A percentile compares a stretch with the other conserved stretches of the same genome.
These are phyloP conservation scores for Pocillopora verrucosa DNA, from an alignment of 64 coral and sea anemone species.

Conservation along the genomic window DNA sequence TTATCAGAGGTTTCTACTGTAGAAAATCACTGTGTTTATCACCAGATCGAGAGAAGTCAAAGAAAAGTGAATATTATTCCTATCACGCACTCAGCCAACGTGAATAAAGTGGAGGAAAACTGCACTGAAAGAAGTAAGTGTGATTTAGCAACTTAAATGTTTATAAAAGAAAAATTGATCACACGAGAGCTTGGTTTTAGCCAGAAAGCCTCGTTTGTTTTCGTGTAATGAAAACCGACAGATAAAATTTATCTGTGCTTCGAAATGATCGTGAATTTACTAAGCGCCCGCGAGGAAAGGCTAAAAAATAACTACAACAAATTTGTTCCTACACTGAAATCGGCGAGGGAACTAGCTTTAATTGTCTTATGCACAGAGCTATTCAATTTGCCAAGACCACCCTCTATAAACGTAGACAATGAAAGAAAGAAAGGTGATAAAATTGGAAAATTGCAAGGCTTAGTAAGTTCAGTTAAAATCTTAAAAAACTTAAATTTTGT, in stretches of 20 bases:
- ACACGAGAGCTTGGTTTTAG: background rate
- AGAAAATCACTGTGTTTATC: background rate
- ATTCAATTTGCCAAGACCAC: background rate
- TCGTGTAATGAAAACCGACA: background rate
- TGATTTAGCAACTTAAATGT: slow-evolving; percentile 14
- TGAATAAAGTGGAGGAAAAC: background rate
- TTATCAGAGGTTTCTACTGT: background rate
- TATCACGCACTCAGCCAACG: background rate
- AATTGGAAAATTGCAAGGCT: background rate
- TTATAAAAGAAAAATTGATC: slow-evolving; percentile 9
- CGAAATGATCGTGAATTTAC: background rate
- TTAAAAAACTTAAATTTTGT: background rate
- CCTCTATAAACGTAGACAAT: slow-evolving; percentile 17
- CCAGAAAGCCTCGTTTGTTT: background rate
- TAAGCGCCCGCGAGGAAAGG: background rate
- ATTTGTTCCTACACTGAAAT: background rate
- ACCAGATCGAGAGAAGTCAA: background rate
- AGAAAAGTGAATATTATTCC: background rate
- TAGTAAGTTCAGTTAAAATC: background rate
- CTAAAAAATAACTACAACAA: background rate
- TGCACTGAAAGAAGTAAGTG: background rate
- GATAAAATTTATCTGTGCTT: background rate
- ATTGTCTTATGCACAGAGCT: background rate
- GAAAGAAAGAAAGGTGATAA: background rate
- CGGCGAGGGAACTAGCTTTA: background rate